Evolutionary conservation across 2,113 vertebrate species (phyloP).

Genomic region (Sturnus vulgaris): DNA sequence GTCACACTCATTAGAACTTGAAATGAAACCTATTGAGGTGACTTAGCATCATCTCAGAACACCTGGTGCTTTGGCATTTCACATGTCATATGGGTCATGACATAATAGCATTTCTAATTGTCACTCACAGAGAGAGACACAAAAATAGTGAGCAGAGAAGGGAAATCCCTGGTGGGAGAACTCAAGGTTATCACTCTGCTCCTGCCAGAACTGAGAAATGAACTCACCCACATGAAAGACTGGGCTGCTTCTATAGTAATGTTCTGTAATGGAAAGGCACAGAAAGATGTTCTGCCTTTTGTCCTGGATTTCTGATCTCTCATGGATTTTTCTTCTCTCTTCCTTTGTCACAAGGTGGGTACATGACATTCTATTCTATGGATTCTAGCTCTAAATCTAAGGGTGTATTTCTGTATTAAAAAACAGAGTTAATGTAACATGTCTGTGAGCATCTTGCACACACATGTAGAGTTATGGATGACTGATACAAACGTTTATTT

Average conservation of each 20-base stretch:
- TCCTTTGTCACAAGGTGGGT: neutral
- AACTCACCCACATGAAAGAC: neutral
- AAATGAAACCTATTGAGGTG: slow-evolving; percentile 60
- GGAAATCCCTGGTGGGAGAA: neutral
- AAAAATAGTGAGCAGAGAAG: neutral
- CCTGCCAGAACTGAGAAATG: neutral
- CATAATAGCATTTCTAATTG: slow-evolving; percentile 56
- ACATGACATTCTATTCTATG: neutral
- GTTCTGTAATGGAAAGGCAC: neutral
- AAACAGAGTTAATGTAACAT: neutral
- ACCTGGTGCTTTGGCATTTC: slow-evolving; percentile 55
- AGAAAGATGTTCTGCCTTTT: slow-evolving; percentile 16
- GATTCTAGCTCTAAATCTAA: neutral
- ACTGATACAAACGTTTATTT: neutral
- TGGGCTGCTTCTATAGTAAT: neutral
- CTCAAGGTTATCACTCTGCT: neutral
- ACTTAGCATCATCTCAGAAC: slow-evolving; percentile 32
- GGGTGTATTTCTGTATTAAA: neutral
- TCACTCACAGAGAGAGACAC: slow-evolving; percentile 15
- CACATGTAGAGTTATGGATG: neutral
- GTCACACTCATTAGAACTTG: slow-evolving; percentile 59
- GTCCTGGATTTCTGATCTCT: slow-evolving; percentile 15
- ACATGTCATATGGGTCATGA: slow-evolving; percentile 11
- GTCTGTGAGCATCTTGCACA: neutral
- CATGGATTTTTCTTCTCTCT: neutral